Evolutionary conservation across 2,888 invertebrate genomes (phyloP).

Genomic region (Allolobophora icterica): DNA sequence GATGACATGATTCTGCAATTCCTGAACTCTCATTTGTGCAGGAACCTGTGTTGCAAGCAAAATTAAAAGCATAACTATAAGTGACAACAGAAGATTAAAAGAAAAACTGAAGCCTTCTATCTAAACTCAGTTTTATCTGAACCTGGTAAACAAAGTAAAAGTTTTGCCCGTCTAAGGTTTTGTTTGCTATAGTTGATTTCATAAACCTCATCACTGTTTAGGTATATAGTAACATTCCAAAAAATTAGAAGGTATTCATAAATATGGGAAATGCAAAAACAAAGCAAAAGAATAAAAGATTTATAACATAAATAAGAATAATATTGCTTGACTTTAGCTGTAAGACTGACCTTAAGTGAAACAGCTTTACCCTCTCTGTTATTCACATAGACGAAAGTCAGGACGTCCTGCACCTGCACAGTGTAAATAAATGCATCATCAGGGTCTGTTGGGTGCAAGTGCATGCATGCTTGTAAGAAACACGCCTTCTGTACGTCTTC

Average conservation of each 20-base stretch:
- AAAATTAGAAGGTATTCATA: background rate
- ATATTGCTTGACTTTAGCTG: background rate
- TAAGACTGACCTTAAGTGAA: background rate
- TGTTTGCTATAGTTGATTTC: background rate
- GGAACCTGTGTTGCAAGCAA: constrained; percentile 19
- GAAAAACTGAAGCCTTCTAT: background rate
- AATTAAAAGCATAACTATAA: background rate
- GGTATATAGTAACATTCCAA: background rate
- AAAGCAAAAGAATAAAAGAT: background rate
- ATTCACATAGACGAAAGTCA: background rate
- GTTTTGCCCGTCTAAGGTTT: too few relatives aligned
- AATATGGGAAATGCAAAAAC: background rate
- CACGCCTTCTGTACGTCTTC: too few relatives aligned
- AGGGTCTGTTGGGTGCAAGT: too few relatives aligned
- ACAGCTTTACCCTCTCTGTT: background rate
- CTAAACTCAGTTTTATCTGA: background rate
- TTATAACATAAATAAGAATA: background rate
- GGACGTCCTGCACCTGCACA: constrained; percentile 13
- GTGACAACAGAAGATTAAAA: background rate
- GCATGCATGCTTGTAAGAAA: too few relatives aligned
- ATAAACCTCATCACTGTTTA: background rate
- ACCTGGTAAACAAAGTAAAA: too few relatives aligned
- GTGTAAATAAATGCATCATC: too few relatives aligned
- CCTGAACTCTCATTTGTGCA: constrained; percentile 21
- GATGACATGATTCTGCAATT: constrained; percentile 27